Evolutionary conservation across 64 coral and sea anemone genomes (phyloP).

Genomic region (Porites lutea): DNA sequence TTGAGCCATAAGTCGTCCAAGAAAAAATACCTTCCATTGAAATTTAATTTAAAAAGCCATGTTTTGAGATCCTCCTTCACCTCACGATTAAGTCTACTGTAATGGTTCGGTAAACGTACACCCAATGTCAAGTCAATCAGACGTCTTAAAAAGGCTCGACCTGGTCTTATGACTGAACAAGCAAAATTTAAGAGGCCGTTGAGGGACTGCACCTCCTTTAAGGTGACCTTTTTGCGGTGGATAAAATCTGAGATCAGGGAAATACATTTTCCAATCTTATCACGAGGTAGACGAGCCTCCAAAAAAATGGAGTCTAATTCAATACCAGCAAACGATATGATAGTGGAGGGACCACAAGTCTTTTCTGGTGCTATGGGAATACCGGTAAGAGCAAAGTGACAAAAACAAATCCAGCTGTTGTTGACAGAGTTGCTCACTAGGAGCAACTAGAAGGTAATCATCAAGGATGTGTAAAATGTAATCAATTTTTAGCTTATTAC

Average conservation of each 20-base stretch:
- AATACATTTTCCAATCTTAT: background rate
- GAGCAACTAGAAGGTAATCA: too few species aligned
- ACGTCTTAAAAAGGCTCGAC: background rate
- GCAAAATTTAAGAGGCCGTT: background rate
- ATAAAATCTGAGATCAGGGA: background rate
- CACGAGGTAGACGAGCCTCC: background rate
- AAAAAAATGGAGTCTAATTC: background rate
- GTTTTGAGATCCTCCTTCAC: conserved; percentile 9
- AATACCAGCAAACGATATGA: background rate
- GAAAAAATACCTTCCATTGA: background rate
- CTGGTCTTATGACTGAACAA: too few species aligned
- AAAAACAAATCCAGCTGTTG: too few species aligned
- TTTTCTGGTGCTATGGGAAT: too few species aligned
- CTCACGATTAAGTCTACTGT: background rate
- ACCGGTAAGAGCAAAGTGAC: too few species aligned
- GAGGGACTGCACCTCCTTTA: background rate
- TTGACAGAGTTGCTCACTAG: too few species aligned
- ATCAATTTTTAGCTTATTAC: background rate
- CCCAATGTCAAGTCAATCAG: background rate
- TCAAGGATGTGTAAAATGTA: too few species aligned
- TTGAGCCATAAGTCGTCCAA: background rate
- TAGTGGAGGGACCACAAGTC: background rate
- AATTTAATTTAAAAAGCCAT: background rate
- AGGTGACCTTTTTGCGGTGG: background rate
- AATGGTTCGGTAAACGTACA: background rate